Conservation (phyloP, 53 echinoderm and acorn worm genomes). For the Temnopleurus reevesii region DNA sequence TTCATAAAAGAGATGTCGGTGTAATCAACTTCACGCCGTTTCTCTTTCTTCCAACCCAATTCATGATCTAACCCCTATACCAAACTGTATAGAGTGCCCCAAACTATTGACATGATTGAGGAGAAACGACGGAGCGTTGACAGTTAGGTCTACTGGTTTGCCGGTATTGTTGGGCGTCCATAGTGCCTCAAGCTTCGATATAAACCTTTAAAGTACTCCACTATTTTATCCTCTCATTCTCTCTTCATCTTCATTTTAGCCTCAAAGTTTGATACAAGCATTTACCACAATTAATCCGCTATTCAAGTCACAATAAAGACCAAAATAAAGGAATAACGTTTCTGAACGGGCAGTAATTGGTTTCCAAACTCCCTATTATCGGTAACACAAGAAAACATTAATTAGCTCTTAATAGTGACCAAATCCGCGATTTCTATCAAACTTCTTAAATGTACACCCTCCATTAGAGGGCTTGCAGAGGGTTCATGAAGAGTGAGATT, state of each 20-base stretch:
- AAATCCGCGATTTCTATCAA: constrained; percentile 1
- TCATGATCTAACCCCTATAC: constrained; percentile 21
- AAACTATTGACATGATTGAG: not conserved
- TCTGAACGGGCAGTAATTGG: constrained; percentile 45
- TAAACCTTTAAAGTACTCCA: not conserved
- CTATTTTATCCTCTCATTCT: not conserved
- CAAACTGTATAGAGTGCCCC: not conserved
- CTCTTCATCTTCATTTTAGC: not conserved
- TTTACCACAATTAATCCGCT: constrained; percentile 27
- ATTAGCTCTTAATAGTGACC: constrained; percentile 52
- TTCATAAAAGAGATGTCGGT: constrained; percentile 29
- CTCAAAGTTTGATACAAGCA: not conserved
- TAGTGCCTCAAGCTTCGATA: not conserved
- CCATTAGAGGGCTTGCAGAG: not conserved
- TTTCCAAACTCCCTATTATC: constrained; percentile 22
- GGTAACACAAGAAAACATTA: constrained; percentile 13
- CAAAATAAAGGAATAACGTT: constrained; percentile 3
- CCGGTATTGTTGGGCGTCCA: not conserved
- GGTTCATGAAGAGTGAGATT: not conserved
- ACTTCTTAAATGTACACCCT: not conserved
- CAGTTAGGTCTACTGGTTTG: not conserved
- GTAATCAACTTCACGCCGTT: constrained; percentile 44
- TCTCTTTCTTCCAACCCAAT: constrained; percentile 35
- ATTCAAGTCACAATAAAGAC: constrained; percentile 42
- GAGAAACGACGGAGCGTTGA: not conserved